Conservation (phyloP, 2,888 invertebrate species). For the Drosophila infuscata region DNA sequence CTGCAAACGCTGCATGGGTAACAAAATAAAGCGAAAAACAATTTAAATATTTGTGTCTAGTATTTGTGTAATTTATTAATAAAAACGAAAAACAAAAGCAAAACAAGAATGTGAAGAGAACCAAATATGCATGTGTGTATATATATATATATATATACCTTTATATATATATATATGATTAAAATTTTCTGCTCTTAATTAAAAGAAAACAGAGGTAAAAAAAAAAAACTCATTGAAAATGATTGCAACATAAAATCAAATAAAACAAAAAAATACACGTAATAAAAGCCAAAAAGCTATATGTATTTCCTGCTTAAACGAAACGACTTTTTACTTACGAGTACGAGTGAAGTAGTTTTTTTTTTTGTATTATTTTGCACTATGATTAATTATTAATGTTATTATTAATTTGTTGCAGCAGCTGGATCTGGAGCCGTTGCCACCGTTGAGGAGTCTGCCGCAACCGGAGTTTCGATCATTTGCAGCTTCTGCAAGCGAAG, state of each 20-base stretch:
- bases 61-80: slow-evolving; percentile 31
- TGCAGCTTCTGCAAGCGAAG: slow-evolving; percentile 82
- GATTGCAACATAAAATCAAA: slow-evolving; percentile 26
- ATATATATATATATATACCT: slow-evolving; percentile 26
- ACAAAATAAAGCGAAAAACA: slow-evolving; percentile 3
- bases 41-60: slow-evolving; percentile 28
- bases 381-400: background rate
- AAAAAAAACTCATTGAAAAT: slow-evolving; percentile 10
- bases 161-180: slow-evolving; percentile 3
- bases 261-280: slow-evolving; percentile 29
- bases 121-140: slow-evolving; percentile 39
- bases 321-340: slow-evolving; percentile 11
- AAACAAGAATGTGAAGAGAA: slow-evolving; percentile 29
- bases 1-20: slow-evolving; percentile 36
- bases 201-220: slow-evolving; percentile 13
- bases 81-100: background rate
- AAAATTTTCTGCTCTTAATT: slow-evolving; percentile 19
- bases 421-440: slow-evolving; percentile 1
- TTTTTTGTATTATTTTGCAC: background rate
- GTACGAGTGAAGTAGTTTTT: background rate
- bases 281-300: slow-evolving; percentile 55
- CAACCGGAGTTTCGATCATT: slow-evolving; percentile 58
- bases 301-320: slow-evolving; percentile 56
- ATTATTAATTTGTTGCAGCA: slow-evolving; percentile 7
- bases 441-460: slow-evolving; percentile 37